phyloP scores from a whole-genome alignment of 2,113 vertebrate genomes.

The Zosterops japonicus region DNA sequence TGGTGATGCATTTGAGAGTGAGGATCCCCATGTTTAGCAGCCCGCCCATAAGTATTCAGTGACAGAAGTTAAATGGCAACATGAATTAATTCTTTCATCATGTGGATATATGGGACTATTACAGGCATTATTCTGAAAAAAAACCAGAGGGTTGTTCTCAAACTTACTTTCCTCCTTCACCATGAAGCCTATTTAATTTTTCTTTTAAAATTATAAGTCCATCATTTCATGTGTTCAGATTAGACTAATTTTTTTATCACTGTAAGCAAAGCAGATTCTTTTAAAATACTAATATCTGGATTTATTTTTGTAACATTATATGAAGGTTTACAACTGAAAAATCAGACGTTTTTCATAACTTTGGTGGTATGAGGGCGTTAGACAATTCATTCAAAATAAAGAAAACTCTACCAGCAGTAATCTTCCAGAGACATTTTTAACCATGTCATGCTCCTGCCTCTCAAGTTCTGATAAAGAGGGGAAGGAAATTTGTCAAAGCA shows the following conservation, averaged over 20 bases:
- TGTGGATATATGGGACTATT: conserved; percentile 2
- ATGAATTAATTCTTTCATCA: conserved; percentile 36
- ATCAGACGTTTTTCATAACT: not conserved
- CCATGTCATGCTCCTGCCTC: not conserved
- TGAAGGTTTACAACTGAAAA: not conserved
- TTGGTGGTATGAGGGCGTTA: not conserved
- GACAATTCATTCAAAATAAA: not conserved
- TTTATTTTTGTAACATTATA: not conserved
- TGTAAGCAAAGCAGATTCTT: not conserved
- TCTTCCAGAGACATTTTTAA: not conserved
- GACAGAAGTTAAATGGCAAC: conserved; percentile 40
- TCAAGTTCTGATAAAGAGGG: not conserved
- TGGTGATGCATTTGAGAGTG: conserved; percentile 31
- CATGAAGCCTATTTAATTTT: not conserved
- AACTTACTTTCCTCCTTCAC: not conserved
- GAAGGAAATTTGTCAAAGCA: not conserved
- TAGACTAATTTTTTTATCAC: not conserved
- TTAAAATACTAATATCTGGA: not conserved
- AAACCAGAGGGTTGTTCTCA: not conserved
- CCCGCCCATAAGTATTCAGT: conserved; percentile 5
- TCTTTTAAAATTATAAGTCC: not conserved
- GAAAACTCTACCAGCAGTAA: not conserved
- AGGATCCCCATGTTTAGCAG: conserved; percentile 49
- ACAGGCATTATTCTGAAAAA: not conserved
- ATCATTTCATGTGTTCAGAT: not conserved